These are phyloP conservation scores for Platysteira castanea DNA, from an alignment of 2,113 vertebrate species.

Conservation along the genomic window DNA sequence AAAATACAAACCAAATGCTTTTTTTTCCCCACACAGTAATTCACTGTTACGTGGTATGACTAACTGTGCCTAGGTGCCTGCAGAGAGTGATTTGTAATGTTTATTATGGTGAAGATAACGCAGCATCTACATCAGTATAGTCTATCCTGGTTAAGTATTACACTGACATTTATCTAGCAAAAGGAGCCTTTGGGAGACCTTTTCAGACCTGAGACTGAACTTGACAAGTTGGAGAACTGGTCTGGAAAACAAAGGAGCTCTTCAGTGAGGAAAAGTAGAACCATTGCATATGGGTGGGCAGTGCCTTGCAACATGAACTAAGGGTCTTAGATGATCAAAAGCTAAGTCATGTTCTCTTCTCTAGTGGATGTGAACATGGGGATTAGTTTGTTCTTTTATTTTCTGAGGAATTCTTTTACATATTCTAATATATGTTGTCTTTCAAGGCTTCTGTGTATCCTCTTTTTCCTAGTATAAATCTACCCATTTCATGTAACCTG, in stretches of 20 bases:
- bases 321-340: background rate
- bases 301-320: background rate
- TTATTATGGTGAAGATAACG: background rate
- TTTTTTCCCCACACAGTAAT: background rate
- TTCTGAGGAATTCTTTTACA: background rate
- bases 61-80: background rate
- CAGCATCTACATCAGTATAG: background rate
- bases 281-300: rapidly evolving
- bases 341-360: background rate
- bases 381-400: background rate
- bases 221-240: background rate
- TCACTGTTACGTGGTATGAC: background rate
- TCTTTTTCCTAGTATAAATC: background rate
- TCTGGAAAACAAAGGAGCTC: background rate
- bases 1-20: background rate
- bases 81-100: background rate
- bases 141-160: background rate
- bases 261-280: background rate
- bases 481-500: background rate
- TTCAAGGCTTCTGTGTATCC: background rate
- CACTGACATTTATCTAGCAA: background rate
- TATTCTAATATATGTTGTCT: background rate
- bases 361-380: background rate
- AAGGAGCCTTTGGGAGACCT: background rate
- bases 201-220: background rate